Percentiles rank a stretch among this genome's conserved stretches.
Evolutionary conservation across 2,113 vertebrate genomes (phyloP).

Genomic region (Taurulus bubalis): DNA sequence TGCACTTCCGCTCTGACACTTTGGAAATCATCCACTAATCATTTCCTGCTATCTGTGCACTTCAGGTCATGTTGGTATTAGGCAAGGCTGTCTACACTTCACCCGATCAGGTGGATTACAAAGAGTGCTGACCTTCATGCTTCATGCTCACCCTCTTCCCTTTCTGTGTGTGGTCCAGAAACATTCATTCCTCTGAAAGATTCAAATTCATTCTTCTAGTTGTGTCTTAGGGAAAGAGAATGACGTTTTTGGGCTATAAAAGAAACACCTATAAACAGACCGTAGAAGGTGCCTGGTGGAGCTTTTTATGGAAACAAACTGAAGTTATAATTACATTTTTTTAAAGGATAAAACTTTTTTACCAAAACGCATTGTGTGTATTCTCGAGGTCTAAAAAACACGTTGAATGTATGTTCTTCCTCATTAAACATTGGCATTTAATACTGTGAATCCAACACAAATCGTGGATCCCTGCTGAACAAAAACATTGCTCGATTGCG

Average conservation of each 20-base stretch:
- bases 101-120: constrained; percentile 37
- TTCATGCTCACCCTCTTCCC: background rate
- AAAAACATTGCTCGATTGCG: background rate
- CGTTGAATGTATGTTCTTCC: background rate
- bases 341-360: background rate
- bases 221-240: background rate
- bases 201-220: background rate
- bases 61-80: constrained; percentile 60
- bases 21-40: constrained; percentile 33
- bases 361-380: background rate
- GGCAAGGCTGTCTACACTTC: constrained; percentile 52
- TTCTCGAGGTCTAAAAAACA: background rate
- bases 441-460: background rate
- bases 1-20: constrained; percentile 5
- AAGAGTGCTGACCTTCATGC: constrained; percentile 41
- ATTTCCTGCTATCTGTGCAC: constrained; percentile 26
- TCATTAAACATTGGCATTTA: background rate
- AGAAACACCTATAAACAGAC: background rate
- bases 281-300: background rate
- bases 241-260: background rate
- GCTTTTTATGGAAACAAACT: background rate
- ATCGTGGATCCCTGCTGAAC: background rate
- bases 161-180: background rate
- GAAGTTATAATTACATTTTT: background rate
- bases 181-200: background rate